A percentile compares a stretch with the other conserved stretches of the same genome.
phyloP scores from a whole-genome alignment of 2,113 vertebrate genomes.

The Boleophthalmus pectinirostris region DNA sequence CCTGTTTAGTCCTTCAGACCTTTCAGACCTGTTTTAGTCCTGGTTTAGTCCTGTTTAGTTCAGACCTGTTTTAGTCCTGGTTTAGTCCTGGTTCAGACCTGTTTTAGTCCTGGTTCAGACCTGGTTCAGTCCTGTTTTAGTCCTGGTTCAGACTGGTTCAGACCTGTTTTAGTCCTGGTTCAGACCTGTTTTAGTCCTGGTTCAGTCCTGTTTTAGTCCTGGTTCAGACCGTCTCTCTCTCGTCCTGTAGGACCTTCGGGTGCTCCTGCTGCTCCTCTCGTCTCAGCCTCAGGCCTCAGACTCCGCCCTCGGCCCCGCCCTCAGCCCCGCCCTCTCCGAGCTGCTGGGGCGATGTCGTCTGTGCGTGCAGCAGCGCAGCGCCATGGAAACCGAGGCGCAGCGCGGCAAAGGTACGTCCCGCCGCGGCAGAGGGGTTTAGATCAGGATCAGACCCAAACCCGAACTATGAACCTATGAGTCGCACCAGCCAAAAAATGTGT shows the following conservation, averaged over 20 bases:
- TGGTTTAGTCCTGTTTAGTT: no score
- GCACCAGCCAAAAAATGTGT: no score
- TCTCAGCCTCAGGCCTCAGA: conserved; percentile 91
- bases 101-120: no score
- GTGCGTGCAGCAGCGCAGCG: conserved; percentile 89
- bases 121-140: not conserved
- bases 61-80: not conserved
- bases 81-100: not conserved
- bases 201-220: no score
- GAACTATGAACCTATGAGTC: no score
- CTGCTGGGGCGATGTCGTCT: conserved; percentile 88
- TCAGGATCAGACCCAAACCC: no score
- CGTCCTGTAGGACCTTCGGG: conserved; percentile 87
- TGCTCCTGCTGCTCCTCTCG: conserved; percentile 90
- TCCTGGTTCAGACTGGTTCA: no score
- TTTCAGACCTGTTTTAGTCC: no score
- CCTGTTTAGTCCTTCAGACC: no score
- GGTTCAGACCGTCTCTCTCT: not conserved
- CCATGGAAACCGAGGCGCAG: conserved; percentile 92
- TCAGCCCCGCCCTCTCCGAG: conserved; percentile 92
- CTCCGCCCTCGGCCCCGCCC: conserved; percentile 68
- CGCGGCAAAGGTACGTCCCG: conserved; percentile 86
- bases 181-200: not conserved
- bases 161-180: no score
- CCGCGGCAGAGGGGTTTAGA: not conserved